Evolutionary conservation across 2,888 invertebrate species (phyloP).

Genomic region (Platycnemis pennipes): DNA sequence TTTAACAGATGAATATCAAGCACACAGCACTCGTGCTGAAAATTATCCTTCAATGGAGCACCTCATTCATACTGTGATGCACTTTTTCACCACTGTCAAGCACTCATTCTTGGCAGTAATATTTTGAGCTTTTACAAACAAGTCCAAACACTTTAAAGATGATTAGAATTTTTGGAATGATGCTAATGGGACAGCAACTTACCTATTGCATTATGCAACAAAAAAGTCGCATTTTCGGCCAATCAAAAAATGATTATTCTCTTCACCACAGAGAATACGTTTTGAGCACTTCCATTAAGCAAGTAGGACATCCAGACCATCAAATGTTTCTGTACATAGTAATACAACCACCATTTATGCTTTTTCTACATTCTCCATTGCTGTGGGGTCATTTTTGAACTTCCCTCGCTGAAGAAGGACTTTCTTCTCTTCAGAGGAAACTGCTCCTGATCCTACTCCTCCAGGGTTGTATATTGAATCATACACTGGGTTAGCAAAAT

Average conservation of each 20-base stretch:
- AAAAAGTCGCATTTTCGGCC: background rate
- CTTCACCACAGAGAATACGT: background rate
- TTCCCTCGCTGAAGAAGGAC: conserved; percentile 76
- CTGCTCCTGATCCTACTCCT: conserved; percentile 72
- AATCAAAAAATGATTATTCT: conserved; percentile 14
- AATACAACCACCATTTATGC: conserved; percentile 35
- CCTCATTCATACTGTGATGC: conserved; percentile 21
- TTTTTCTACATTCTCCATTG: conserved; percentile 49
- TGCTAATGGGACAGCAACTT: conserved; percentile 15
- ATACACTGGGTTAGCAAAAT: conserved; percentile 93
- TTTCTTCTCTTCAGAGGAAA: conserved; percentile 77
- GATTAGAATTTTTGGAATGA: background rate
- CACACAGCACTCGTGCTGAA: background rate
- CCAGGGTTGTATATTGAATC: conserved; percentile 86
- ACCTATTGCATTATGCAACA: background rate
- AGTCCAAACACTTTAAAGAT: background rate
- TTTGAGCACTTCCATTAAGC: background rate
- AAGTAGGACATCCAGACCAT: background rate
- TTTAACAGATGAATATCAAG: conserved; percentile 4
- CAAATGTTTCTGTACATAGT: background rate
- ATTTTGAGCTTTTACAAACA: conserved; percentile 15
- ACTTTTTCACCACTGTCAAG: conserved; percentile 32
- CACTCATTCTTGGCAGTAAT: conserved; percentile 8
- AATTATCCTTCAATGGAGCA: background rate
- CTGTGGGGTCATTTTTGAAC: conserved; percentile 70